Evolutionary conservation across 2,888 invertebrate genomes (phyloP).

Genomic region (Listrodromus nycthemerus): DNA sequence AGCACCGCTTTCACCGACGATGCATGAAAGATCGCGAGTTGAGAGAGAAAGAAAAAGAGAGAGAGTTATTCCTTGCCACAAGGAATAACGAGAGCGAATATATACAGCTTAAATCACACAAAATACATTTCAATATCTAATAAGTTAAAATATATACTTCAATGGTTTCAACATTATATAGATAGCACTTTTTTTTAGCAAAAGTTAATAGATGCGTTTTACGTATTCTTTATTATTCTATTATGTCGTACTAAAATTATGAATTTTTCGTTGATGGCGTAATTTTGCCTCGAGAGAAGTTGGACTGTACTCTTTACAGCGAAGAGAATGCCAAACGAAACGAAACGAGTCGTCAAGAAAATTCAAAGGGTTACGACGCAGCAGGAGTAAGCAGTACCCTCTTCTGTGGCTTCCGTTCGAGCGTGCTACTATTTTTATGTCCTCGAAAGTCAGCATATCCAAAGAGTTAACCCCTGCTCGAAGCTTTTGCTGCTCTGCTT

Average conservation of each 20-base stretch:
- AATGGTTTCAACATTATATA: too few species aligned
- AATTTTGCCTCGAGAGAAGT: not conserved
- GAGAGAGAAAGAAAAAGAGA: constrained; percentile 35
- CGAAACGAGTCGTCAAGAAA: constrained; percentile 25
- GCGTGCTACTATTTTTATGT: constrained; percentile 67
- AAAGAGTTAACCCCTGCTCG: constrained; percentile 40
- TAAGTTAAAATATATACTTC: not conserved
- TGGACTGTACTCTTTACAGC: not conserved
- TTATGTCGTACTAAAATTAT: not conserved
- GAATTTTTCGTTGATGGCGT: not conserved
- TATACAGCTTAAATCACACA: constrained; percentile 6
- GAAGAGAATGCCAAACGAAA: not conserved
- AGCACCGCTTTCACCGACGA: constrained; percentile 18
- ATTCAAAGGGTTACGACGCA: constrained; percentile 39
- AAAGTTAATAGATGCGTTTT: too few species aligned
- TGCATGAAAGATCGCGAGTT: constrained; percentile 22
- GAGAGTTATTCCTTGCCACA: not conserved
- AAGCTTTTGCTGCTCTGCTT: constrained; percentile 49
- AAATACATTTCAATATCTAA: not conserved
- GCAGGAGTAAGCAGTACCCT: constrained; percentile 49
- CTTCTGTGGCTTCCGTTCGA: constrained; percentile 52
- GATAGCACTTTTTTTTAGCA: too few species aligned
- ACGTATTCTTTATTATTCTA: too few species aligned
- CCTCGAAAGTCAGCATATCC: constrained; percentile 48
- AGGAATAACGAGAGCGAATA: constrained; percentile 39